Conservation (phyloP, 2,113 vertebrate genomes). For the Pteropus alecto region DNA sequence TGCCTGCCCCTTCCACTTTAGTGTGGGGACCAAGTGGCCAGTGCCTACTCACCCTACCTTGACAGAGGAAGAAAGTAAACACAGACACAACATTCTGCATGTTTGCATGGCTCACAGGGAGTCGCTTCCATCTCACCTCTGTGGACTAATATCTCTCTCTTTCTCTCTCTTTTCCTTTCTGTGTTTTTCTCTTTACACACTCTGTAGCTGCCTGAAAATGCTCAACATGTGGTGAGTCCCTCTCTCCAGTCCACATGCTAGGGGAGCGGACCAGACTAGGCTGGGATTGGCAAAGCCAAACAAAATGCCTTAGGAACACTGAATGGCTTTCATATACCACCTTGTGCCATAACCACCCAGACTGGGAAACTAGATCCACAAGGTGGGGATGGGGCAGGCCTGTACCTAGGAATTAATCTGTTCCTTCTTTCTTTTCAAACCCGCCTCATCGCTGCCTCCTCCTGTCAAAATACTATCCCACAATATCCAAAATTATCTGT, state of each 20-base stretch:
- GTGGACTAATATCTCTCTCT: constrained; percentile 90
- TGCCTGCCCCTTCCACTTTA: background rate
- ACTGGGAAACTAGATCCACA: constrained; percentile 47
- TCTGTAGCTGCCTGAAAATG: constrained; percentile 99
- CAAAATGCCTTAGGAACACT: constrained; percentile 65
- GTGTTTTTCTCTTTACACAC: constrained; percentile 93
- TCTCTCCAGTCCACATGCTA: constrained; percentile 94
- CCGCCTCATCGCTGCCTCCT: constrained; percentile 42
- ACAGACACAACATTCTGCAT: constrained; percentile 82
- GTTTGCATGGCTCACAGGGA: constrained; percentile 87
- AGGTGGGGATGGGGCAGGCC: constrained; percentile 61
- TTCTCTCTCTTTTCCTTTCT: constrained; percentile 92
- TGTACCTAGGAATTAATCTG: constrained; percentile 53
- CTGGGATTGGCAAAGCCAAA: constrained; percentile 81
- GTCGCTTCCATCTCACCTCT: constrained; percentile 84
- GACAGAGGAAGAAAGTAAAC: constrained; percentile 57
- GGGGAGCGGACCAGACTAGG: constrained; percentile 92
- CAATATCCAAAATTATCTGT: background rate
- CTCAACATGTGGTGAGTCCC: constrained; percentile 99
- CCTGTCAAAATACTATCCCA: constrained; percentile 23
- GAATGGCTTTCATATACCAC: constrained; percentile 67
- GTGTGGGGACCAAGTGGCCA: background rate
- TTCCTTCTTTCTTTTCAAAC: constrained; percentile 54
- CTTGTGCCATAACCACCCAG: constrained; percentile 70
- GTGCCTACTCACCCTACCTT: background rate